Evolutionary conservation across 2,113 vertebrate genomes (phyloP), one percentile per base, ranked within the genome.

Genomic region (Sinocyclocheilus grahami): DNA sequence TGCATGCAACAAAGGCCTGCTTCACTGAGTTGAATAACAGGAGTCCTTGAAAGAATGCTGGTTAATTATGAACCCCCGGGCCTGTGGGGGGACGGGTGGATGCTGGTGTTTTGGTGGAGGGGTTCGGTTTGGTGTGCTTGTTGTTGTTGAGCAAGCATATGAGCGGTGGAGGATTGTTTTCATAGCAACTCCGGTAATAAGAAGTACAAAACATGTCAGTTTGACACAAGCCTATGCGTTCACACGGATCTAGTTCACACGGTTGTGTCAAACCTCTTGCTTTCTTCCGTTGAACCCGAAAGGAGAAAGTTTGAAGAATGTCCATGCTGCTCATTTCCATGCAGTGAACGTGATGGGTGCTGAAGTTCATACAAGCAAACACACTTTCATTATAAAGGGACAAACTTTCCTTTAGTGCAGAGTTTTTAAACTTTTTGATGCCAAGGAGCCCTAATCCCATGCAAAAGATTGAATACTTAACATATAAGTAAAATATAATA

Each of bases 21-120:
- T 78, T 87, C 80, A 87, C 80, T 69, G 86, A 87, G 86, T 77
- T 83, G 72, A 87, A 77, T 58, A 83, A 87, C 72, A 77, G 86
- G 80, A 83, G 86, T 83, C 46, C 58, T 51, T 87, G 80, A 87
- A 82, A 87, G 80, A 87, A 87, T 87, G 79, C 80, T 87, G 27
- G 86, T 77, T 87, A 87, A 83, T 75, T 77, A 67, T 78, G 86
- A 80, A 78, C 27, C 79, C 80, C 11, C 30, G 58, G 20, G 53
- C 86, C 58, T 37, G 76, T 65, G 46, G 37, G 33, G 20, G 85
- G 67, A 13, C 13, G 58, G n/a, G 48, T 75, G 39, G 69, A 53
- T 24, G 46, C 16, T 82, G 80, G 42, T 67, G 42, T 51, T 62
- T 62, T 69, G 42, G 80, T 30, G 80, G 42, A 53, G 80, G 46